Evolutionary conservation across 2,888 invertebrate genomes (phyloP).

Genomic region (Mystacides longicornis): DNA sequence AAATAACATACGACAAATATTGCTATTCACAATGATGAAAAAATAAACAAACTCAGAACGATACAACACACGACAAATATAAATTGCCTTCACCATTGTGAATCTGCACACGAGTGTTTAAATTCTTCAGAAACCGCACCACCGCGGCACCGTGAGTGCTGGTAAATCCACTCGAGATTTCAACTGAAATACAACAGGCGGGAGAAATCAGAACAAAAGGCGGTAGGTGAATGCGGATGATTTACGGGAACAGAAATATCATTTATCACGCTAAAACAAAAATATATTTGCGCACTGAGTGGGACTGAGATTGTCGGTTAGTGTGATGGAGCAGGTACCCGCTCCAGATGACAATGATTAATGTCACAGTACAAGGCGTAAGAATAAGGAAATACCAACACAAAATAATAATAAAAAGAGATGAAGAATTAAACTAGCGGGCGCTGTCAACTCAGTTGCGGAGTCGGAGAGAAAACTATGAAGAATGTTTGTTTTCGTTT

Average conservation of each 20-base stretch:
- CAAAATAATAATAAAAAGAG: not conserved
- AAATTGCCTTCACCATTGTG: too few relatives aligned
- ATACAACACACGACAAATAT: too few relatives aligned
- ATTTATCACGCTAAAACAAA: slow-evolving; percentile 15
- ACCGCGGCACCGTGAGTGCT: too few relatives aligned
- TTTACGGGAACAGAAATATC: slow-evolving; percentile 2
- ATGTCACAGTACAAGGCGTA: slow-evolving; percentile 9
- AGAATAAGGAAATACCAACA: not conserved
- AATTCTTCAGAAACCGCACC: too few relatives aligned
- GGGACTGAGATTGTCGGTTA: slow-evolving; percentile 6
- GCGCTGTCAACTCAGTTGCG: slow-evolving; percentile 8
- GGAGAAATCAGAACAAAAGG: not conserved
- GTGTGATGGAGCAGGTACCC: slow-evolving; percentile 8
- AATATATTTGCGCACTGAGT: slow-evolving; percentile 1
- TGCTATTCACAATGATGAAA: too few relatives aligned
- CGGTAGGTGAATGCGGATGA: not conserved
- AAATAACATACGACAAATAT: too few relatives aligned
- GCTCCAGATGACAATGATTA: slow-evolving; percentile 8
- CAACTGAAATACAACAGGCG: not conserved
- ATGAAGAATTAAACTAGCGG: slow-evolving; percentile 1
- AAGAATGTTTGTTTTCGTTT: not conserved
- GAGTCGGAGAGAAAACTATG: slow-evolving; percentile 4
- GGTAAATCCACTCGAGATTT: not conserved
- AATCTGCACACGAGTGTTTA: too few relatives aligned
- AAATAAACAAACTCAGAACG: too few relatives aligned